Evolutionary conservation across 2,797 vertebrate genomes (phyloP).

Genomic region (Jordanella pulchra): DNA sequence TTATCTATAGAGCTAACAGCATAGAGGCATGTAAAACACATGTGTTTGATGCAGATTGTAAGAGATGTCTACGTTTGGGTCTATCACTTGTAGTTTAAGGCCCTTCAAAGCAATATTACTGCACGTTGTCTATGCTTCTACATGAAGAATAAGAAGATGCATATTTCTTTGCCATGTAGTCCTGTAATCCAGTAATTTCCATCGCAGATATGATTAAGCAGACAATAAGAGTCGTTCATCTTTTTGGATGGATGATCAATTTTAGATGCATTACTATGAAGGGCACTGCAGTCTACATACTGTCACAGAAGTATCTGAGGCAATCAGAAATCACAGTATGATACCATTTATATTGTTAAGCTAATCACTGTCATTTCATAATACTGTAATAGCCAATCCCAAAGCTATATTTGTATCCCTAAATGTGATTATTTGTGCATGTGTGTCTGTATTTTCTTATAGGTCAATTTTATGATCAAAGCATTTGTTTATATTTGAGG

Average conservation of each 20-base stretch:
- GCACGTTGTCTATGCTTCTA: slow-evolving; percentile 30
- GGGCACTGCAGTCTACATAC: slow-evolving; percentile 10
- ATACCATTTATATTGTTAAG: slow-evolving; percentile 45
- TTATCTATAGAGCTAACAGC: slow-evolving; percentile 24
- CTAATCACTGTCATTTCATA: slow-evolving; percentile 47
- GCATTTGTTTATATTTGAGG: slow-evolving; percentile 55
- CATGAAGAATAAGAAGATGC: slow-evolving; percentile 38
- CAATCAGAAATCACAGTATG: slow-evolving; percentile 34
- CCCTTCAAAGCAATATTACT: slow-evolving; percentile 30
- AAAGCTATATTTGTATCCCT: slow-evolving; percentile 78
- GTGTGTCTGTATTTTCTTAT: slow-evolving; percentile 45
- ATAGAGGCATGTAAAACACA: slow-evolving; percentile 25
- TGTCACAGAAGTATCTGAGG: slow-evolving; percentile 40
- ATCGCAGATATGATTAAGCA: slow-evolving; percentile 21
- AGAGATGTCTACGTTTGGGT: slow-evolving; percentile 25
- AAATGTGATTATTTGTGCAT: slow-evolving; percentile 77
- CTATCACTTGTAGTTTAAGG: slow-evolving; percentile 24
- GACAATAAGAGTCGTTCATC: slow-evolving; percentile 14
- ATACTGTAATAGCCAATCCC: slow-evolving; percentile 63
- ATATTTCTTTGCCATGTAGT: slow-evolving; percentile 18
- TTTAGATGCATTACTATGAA: slow-evolving; percentile 34
- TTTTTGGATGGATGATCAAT: slow-evolving; percentile 30
- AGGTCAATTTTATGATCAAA: slow-evolving; percentile 42
- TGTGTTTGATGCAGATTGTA: slow-evolving; percentile 24
- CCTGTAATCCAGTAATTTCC: slow-evolving; percentile 21